phyloP scores from a whole-genome alignment of 1,140 invertebrate species.

The Drosophila ercepeae region DNA sequence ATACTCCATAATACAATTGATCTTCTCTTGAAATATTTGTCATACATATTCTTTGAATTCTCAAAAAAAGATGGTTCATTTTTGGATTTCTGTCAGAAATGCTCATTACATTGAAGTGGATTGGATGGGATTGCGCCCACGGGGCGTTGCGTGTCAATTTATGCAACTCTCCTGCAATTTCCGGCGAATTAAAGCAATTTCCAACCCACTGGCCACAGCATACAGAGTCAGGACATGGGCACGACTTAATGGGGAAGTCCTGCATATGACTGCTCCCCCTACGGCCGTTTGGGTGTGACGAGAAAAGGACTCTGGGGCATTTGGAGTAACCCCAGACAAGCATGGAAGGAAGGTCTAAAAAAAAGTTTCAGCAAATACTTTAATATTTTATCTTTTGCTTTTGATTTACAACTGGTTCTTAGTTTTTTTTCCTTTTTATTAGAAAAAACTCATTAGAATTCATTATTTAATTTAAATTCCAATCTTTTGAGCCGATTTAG shows the following conservation, averaged over 20 bases:
- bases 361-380: too few relatives aligned
- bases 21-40: too few relatives aligned
- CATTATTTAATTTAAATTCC: constrained; percentile 34
- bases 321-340: constrained; percentile 13
- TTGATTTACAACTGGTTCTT: not conserved
- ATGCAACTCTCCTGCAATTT: constrained; percentile 81
- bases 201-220: constrained; percentile 55
- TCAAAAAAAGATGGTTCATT: constrained; percentile 4
- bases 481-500: constrained; percentile 47
- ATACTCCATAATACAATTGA: too few relatives aligned
- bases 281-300: constrained; percentile 41
- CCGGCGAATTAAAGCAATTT: constrained; percentile 81
- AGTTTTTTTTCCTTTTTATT: constrained; percentile 5
- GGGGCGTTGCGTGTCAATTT: constrained; percentile 79
- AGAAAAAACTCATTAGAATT: too few relatives aligned
- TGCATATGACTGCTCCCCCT: constrained; percentile 52
- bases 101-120: constrained; percentile 61
- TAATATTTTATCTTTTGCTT: too few relatives aligned
- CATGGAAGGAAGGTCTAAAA: too few relatives aligned
- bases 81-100: constrained; percentile 27
- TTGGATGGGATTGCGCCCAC: constrained; percentile 69
- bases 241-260: constrained; percentile 69
- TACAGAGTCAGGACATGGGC: constrained; percentile 40
- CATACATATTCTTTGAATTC: too few relatives aligned
- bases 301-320: constrained; percentile 66